A percentile compares a stretch with the other conserved stretches of the same genome.
phyloP scores from a whole-genome alignment of 2,797 vertebrate species.

The Ibycter americanus region DNA sequence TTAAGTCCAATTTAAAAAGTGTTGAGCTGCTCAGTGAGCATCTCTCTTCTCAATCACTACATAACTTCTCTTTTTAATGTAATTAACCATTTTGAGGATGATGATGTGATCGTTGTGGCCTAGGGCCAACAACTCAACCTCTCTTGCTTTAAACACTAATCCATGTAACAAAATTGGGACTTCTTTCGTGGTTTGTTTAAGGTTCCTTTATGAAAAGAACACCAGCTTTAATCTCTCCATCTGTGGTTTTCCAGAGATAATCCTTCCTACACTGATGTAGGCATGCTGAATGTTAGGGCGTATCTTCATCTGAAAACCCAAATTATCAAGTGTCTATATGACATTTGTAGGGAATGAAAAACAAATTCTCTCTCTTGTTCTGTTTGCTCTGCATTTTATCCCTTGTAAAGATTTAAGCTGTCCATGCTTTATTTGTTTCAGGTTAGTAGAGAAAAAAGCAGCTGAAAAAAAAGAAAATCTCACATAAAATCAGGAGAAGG shows the following conservation, averaged over 20 bases:
- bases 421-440: background rate
- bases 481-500: background rate
- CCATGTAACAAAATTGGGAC: background rate
- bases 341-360: constrained; percentile 14
- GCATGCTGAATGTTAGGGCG: background rate
- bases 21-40: background rate
- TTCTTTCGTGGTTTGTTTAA: background rate
- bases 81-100: background rate
- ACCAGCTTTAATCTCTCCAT: constrained; percentile 27
- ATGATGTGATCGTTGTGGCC: background rate
- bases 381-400: background rate
- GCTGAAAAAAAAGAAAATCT: background rate
- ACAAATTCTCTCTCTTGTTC: background rate
- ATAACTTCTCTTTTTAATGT: background rate
- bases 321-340: background rate
- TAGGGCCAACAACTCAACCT: background rate
- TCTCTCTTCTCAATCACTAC: background rate
- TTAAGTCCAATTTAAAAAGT: background rate
- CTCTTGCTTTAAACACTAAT: background rate
- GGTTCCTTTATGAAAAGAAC: background rate
- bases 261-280: constrained; percentile 25
- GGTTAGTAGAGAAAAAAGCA: background rate
- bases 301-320: constrained; percentile 7
- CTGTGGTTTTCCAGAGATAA: constrained; percentile 39
- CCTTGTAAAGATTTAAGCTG: background rate